These are phyloP conservation scores for Cryptoblepharus egeriae DNA, from an alignment of 2,797 vertebrate genomes.

Conservation along the genomic window DNA sequence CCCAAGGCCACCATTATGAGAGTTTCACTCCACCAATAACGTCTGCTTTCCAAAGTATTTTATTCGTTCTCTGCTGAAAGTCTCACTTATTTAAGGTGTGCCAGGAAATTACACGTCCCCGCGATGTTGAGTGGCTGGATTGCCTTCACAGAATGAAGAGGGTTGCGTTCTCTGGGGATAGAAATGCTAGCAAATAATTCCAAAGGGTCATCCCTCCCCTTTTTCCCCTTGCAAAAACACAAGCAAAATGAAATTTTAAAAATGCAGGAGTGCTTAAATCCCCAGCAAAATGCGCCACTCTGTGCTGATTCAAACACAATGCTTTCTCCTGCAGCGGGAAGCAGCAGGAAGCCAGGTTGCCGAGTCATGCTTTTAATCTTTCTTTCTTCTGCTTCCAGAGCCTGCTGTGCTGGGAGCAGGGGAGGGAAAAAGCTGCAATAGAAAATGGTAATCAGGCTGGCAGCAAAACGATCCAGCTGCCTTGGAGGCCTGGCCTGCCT, in stretches of 20 bases:
- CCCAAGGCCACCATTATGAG: not conserved
- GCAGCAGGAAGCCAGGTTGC: slow-evolving; percentile 54
- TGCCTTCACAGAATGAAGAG: not conserved
- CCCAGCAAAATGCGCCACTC: not conserved
- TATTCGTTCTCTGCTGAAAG: not conserved
- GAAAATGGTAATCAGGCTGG: slow-evolving; percentile 36
- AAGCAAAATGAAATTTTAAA: not conserved
- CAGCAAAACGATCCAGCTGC: slow-evolving; percentile 9
- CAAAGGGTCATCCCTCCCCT: not conserved
- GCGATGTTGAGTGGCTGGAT: not conserved
- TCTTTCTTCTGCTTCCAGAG: slow-evolving; percentile 39
- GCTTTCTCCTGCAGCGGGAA: slow-evolving; percentile 15
- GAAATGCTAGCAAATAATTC: not conserved
- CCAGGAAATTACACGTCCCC: not conserved
- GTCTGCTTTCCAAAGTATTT: not conserved
- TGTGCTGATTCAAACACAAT: slow-evolving; percentile 26
- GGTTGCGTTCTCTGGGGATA: not conserved
- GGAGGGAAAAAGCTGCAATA: not conserved
- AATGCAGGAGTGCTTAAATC: not conserved
- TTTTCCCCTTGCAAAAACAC: not conserved
- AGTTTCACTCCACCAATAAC: not conserved
- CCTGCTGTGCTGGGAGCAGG: slow-evolving; percentile 19
- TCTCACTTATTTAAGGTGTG: slow-evolving; percentile 2
- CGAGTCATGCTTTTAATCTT: slow-evolving; percentile 47
- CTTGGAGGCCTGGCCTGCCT: not conserved